These are phyloP conservation scores for Patella pellucida DNA, from an alignment of 2,888 invertebrate genomes.

Conservation along the genomic window DNA sequence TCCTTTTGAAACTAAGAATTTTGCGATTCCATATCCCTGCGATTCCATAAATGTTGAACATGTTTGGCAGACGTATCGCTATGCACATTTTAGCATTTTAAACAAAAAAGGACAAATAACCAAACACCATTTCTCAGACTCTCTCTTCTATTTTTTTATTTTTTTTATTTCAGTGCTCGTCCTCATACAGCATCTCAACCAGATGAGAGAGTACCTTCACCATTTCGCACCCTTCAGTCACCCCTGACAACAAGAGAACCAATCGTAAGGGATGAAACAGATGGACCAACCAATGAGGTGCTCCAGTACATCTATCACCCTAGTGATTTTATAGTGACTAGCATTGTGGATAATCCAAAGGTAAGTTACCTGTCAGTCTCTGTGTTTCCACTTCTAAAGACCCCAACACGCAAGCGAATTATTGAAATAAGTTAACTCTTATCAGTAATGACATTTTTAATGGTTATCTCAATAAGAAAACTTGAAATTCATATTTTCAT, in stretches of 20 bases:
- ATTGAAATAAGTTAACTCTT: not conserved
- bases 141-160: not conserved
- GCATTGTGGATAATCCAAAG: conserved; percentile 68
- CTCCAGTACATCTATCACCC: conserved; percentile 63
- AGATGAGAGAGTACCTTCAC: conserved; percentile 62
- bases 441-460: not conserved
- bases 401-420: no score
- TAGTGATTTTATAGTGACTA: conserved; percentile 64
- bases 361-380: conserved; percentile 38
- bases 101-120: not conserved
- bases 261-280: conserved; percentile 40
- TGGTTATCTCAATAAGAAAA: not conserved
- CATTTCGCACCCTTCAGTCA: conserved; percentile 56
- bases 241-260: conserved; percentile 60
- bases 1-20: no score
- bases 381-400: not conserved
- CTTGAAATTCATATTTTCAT: no score
- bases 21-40: no score
- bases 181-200: conserved; percentile 64
- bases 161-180: conserved; percentile 52
- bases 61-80: not conserved
- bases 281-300: conserved; percentile 43
- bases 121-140: not conserved
- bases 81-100: not conserved
- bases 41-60: no score